A percentile compares a stretch with the other conserved stretches of the same genome.
Conservation (phyloP, 2,797 vertebrate species). For the Protonibea diacanthus region DNA sequence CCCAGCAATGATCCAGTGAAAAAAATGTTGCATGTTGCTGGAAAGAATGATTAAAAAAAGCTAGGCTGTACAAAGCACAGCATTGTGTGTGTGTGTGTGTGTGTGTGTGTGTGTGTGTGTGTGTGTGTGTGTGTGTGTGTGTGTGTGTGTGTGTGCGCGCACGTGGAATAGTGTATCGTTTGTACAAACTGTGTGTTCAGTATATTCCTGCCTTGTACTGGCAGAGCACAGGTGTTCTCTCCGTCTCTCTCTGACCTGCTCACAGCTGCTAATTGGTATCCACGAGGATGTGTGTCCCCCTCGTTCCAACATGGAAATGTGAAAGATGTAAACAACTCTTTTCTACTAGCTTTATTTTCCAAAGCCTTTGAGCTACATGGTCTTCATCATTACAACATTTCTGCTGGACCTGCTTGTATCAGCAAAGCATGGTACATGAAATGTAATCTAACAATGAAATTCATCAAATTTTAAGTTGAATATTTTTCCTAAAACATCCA, state of each 20-base stretch:
- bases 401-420: neutral
- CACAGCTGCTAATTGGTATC: constrained; percentile 51
- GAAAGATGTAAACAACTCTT: neutral
- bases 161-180: neutral
- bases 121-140: neutral
- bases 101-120: neutral
- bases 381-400: neutral
- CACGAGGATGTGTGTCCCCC: constrained; percentile 34
- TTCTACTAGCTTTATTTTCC: constrained; percentile 7
- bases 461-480: too few relatives aligned
- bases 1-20: neutral
- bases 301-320: constrained; percentile 10
- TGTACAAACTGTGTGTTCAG: neutral
- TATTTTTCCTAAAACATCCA: too few relatives aligned
- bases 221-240: constrained; percentile 16
- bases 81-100: neutral
- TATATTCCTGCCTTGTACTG: neutral
- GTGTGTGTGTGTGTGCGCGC: too few relatives aligned
- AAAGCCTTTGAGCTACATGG: neutral
- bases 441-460: neutral
- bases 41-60: neutral
- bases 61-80: neutral
- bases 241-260: constrained; percentile 19
- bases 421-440: neutral
- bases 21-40: neutral